Evolutionary conservation across 1,140 invertebrate species (phyloP), one percentile per base, ranked within the genome.

Genomic region (Armadillidium nasatum): DNA sequence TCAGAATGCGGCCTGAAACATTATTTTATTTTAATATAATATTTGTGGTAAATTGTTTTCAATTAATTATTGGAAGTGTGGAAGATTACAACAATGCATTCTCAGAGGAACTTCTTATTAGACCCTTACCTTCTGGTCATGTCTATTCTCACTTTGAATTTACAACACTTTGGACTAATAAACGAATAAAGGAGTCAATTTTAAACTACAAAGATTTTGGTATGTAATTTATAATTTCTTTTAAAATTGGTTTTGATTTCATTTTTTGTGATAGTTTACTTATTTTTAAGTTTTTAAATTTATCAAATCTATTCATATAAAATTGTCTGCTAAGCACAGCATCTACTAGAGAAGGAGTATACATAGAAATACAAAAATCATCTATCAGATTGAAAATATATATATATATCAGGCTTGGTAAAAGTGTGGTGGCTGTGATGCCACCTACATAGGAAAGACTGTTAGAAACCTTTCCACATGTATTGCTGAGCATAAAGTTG

Each of bases 71-170:
- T 33, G 33, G 33, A 33, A 33, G 33, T 33, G 33, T 33, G 33
- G 33, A 33, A 33, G 33, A 33, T 33, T 33, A 75, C 13, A 11
- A 85, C 82, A 93, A 94, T 84, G 86, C 83, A 66, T 94, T 92
- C 83, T 86, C 89, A 76, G 94, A 96, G 86, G 92, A 94, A 84
- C 85, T 95, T 21, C 88, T 92, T 73, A 85, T 96, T 19, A 93
- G 92, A 83, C 92, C 92, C 0, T 84, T 95, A 54, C 85, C 88
- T 45, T 91, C 87, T 83, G 91, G 91, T 78, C 90, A 93, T 86
- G 86, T 95, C 70, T 92, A 94, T 83, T 89, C 91, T 13, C 91
- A 92, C 85, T 94, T 95, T 84, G 92, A 94, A 85, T 96, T 95
- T 85, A 91, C 90, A 45, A 93, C 92, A 33, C 73, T 71, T 19